Evolutionary conservation across 2,113 vertebrate genomes (phyloP), one percentile per base, ranked within the genome.

Genomic region (Abramis brama): DNA sequence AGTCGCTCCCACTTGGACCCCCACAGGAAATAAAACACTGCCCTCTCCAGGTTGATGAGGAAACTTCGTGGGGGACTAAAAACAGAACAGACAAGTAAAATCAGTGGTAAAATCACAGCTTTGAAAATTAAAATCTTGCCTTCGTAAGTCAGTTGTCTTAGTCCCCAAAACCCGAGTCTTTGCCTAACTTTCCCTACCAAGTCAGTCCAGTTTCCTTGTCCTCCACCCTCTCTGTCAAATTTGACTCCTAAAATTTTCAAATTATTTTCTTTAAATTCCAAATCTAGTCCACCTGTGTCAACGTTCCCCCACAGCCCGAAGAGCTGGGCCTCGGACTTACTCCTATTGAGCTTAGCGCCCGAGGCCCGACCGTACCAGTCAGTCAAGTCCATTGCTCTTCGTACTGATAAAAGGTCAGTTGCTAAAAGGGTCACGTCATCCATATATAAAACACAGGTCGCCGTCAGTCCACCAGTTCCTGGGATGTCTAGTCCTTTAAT

Each of bases 91-190:
- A 73, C 2, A 0, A 87, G 21, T 62, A 73, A 84, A n/a, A 88
- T 1, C 30, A 90, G 12, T 0, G 84, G 81, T 84, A 84, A 87
- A 82, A 90, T 78, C 2, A 88, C 52, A 0, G 62, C 64, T 79
- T 88, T 86, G 4, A 73, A 60, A 5, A 88, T 87, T 84, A 82
- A 87, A 85, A 88, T 30, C 0, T 90, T 88, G 0, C 85, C 89
- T 4, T 87, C 83, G 0, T 78, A 1, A 0, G 79, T 88, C 57
- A 39, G 6, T 1, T 39, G 6, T 39, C 87, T 62, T 0, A 74
- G 75, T 85, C 82, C 52, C 89, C 89, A 90, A 9, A 82, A 90
- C 0, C 84, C 77, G 33, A 88, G 30, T 50, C 27, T 4, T 12
- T 84, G 39, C 8, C 64, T 80, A 0, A 70, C 75, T 84, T 84